Base-by-base conservation (phyloP, 2,888 invertebrate genomes). In the Prosopocoilus inquinatus region DNA sequence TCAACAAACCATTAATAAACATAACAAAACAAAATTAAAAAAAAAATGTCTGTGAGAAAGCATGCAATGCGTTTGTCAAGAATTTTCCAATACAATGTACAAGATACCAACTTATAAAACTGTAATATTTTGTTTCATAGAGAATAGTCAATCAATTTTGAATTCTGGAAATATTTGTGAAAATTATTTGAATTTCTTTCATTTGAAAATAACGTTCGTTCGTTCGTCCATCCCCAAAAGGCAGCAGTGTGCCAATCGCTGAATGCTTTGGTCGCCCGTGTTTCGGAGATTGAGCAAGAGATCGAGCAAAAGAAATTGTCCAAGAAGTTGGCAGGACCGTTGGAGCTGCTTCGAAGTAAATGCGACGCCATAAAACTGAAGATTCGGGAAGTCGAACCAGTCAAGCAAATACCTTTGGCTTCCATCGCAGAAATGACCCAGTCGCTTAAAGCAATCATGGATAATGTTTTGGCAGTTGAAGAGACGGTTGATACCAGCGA, bases 221-320 rank as follows among this genome's bases (percentile, higher is more conserved):
- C n/a, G 9, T 41, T 41, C 41, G 5, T 9, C 13, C 41, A 8
- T 5, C 15, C 41, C 3, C 13, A 41, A 15, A 41, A 3, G 16
- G 8, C 5, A 41, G n/a, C 16, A n/a, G 16, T 34, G n/a, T 34
- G 12, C 9, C 45, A 52, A 16, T 46, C 52, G 7, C 12, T 52
- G 3, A 45, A 47, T 12, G 11, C 47, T 13, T 52, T 52, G 34
- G 15, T 32, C 13, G 52, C 46, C 9, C 34, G 36, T 16, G 38
- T 52, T 2, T 35, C 45, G 8, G 34, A 47, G 20, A 52, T 52
- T 13, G 15, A 46, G 9, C 38, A 52, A 8, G 20, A 52, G 16
- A 46, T 52, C 2, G 35, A 52, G 32, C 2, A 3, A 9, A n/a
- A 8, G 3, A 9, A 9, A 33, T 12, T 20, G 4, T 11, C n/a